Evolutionary conservation across 2,797 vertebrate species (phyloP), one percentile per base, ranked within the genome.

Genomic region (Pipistrellus pygmaeus): DNA sequence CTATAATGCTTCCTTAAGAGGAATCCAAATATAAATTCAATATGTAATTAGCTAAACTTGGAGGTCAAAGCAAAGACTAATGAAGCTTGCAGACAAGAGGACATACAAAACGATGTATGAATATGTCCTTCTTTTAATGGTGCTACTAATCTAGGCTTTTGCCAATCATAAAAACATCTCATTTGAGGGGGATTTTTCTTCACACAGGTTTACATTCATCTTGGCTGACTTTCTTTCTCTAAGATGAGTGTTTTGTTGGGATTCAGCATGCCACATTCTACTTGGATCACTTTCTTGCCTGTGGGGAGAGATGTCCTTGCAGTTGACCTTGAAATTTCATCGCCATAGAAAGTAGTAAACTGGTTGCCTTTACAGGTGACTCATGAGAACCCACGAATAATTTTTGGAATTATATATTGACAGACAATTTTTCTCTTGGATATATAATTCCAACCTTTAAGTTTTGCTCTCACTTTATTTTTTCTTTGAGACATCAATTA

Each of bases 1-100:
- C 7, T 78, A 60, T 78, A 72, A 51, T 21, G 11, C 20, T 78
- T 71, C 17, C 53, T 66, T 1, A 66, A 85, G 35, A 85, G 55
- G 1, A 92, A 90, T 57, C 8, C 57, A 90, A 88, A 87, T 66
- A 88, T 48, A 95, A 71, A 68, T 76, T 25, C 55, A 94, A 41
- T 30, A 64, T 30, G 44, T 84, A 73, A 55, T 88, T 78, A 78
- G 48, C 66, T 57, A 18, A 55, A n/a, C 1, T 35, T 92, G 18
- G 9, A 44, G 2, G 27, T 90, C 23, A 64, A 85, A 94, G 57
- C 11, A 64, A 96, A 88, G 44, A 69, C 38, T 57, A 85, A 80
- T 35, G 23, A 90, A 89, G 10, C 41, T 91, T 93, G 32, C 76
- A 44, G 60, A 35, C 9, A 85, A 83, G 21, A 57, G 6, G 14